Evolutionary conservation across 2,888 invertebrate genomes (phyloP).

Genomic region (Crepidodera aurea): DNA sequence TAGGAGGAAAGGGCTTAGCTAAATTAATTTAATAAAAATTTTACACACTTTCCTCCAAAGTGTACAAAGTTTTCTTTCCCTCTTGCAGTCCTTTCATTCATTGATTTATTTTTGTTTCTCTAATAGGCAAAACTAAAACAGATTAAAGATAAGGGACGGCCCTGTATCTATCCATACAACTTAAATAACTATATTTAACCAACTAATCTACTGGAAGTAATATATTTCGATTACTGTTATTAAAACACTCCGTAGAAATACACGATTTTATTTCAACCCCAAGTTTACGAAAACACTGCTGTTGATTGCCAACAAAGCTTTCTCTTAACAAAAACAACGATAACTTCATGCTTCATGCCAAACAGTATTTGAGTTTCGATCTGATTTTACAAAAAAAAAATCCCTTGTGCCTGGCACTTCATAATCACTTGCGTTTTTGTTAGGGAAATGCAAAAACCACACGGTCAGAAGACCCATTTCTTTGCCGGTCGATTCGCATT

Average conservation of each 20-base stretch:
- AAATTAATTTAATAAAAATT: no score
- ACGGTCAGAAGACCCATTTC: constrained; percentile 16
- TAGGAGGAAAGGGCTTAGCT: no score
- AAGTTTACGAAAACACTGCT: background rate
- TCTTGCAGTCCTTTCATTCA: no score
- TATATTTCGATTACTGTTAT: no score
- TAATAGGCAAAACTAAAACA: no score
- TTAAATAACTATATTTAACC: no score
- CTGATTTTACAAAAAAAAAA: constrained; percentile 30
- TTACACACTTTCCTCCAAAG: no score
- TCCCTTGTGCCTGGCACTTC: constrained; percentile 23
- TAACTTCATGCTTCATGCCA: constrained; percentile 38
- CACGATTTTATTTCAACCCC: background rate
- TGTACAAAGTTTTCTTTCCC: no score
- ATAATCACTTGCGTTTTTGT: constrained; percentile 27
- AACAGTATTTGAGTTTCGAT: constrained; percentile 41
- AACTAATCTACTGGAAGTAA: no score
- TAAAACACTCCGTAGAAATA: background rate
- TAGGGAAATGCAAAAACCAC: constrained; percentile 12
- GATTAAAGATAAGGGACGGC: no score
- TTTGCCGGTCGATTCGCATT: constrained; percentile 14
- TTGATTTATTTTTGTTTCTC: no score
- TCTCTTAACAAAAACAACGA: constrained; percentile 38
- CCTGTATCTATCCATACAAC: no score
- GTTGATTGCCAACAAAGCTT: background rate